Evolutionary conservation across 1,140 invertebrate species (phyloP).

Genomic region (Drosophila bipectinata): DNA sequence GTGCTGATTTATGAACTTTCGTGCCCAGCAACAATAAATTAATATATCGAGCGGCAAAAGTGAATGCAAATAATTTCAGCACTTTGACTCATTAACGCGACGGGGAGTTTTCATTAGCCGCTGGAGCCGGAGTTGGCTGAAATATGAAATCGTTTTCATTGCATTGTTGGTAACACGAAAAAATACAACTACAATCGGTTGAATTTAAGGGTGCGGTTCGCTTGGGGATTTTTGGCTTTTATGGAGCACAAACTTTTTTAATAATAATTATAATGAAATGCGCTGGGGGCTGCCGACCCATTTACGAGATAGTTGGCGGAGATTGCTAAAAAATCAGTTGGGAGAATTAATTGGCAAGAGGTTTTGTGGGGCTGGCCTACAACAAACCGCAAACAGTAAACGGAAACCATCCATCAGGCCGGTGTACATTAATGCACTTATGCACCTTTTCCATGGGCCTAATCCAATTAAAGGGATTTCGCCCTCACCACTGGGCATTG

Average conservation of each 20-base stretch:
- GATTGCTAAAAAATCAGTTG: slow-evolving; percentile 17
- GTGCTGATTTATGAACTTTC: slow-evolving; percentile 67
- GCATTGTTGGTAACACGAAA: slow-evolving; percentile 24
- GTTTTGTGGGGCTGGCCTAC: slow-evolving; percentile 8
- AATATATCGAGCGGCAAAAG: slow-evolving; percentile 63
- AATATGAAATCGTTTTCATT: slow-evolving; percentile 52
- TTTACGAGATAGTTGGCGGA: slow-evolving; percentile 12
- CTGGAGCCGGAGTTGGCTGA: slow-evolving; percentile 17
- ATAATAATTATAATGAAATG: slow-evolving; percentile 44
- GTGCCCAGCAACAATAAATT: slow-evolving; percentile 61
- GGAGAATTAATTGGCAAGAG: slow-evolving; percentile 11
- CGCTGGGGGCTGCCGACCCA: slow-evolving; percentile 28
- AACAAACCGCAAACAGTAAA: slow-evolving; percentile 5
- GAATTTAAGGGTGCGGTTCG: slow-evolving; percentile 49
- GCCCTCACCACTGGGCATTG: slow-evolving; percentile 24
- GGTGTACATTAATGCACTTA: neutral
- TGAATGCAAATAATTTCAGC: slow-evolving; percentile 79
- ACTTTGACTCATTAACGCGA: slow-evolving; percentile 76
- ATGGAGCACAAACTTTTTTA: slow-evolving; percentile 20
- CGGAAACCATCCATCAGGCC: slow-evolving; percentile 7
- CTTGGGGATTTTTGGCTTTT: slow-evolving; percentile 13
- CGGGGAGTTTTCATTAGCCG: slow-evolving; percentile 73
- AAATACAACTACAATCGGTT: slow-evolving; percentile 18
- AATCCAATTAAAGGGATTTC: slow-evolving; percentile 43
- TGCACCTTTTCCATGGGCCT: slow-evolving; percentile 37